phyloP scores from a whole-genome alignment of 1,140 invertebrate genomes.

The Plutomurus gul region DNA sequence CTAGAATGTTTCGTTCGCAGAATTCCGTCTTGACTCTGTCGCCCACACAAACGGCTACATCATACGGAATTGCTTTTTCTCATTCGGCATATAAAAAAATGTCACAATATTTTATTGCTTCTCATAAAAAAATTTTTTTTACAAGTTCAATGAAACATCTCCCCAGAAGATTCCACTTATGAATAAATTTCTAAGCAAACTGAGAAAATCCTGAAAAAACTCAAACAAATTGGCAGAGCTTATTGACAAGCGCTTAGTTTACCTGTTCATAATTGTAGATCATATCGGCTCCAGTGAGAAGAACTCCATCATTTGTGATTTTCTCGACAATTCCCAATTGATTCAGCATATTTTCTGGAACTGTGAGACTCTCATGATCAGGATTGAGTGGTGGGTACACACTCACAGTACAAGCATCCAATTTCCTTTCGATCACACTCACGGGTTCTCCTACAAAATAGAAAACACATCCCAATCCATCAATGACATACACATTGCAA shows the following conservation, averaged over 20 bases:
- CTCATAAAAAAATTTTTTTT: background rate
- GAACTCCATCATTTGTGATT: slow-evolving; percentile 79
- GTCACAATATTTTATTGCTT: no score
- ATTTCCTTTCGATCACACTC: slow-evolving; percentile 60
- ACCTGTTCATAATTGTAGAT: slow-evolving; percentile 83
- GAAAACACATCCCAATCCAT: slow-evolving; percentile 34
- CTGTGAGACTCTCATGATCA: slow-evolving; percentile 83
- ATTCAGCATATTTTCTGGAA: slow-evolving; percentile 75
- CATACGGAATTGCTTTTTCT: no score
- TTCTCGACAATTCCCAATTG: slow-evolving; percentile 75
- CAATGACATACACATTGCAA: background rate
- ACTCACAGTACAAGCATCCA: slow-evolving; percentile 87
- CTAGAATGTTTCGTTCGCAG: no score
- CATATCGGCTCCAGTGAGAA: slow-evolving; percentile 80
- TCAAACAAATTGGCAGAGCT: background rate
- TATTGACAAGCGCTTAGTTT: background rate
- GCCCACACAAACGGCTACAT: no score
- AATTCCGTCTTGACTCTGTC: no score
- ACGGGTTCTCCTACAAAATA: slow-evolving; percentile 54
- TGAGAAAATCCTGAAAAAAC: background rate
- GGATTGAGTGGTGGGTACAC: slow-evolving; percentile 93
- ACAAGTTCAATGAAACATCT: background rate
- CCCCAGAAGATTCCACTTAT: no score
- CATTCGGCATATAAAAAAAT: no score
- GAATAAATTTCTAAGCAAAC: no score